Conservation (phyloP, 2,888 invertebrate species). For the Hypena proboscidalis region DNA sequence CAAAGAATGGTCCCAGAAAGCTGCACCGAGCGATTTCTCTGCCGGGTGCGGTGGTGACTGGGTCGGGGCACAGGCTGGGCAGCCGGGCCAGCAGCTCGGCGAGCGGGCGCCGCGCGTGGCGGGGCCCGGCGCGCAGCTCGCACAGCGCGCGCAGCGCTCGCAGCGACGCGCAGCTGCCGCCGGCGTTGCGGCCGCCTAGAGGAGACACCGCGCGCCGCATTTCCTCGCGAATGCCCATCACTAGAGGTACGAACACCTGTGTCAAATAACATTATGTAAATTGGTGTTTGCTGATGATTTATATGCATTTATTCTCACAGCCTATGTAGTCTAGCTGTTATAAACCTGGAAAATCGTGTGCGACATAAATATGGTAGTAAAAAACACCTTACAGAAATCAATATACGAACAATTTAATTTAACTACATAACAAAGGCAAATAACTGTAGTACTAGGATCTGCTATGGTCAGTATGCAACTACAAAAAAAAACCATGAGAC, state of each 20-base stretch:
- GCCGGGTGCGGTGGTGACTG: constrained; percentile 91
- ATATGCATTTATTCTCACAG: too few species aligned
- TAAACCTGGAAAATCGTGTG: too few species aligned
- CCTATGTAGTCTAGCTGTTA: too few species aligned
- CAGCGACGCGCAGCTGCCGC: constrained; percentile 89
- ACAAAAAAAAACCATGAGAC: too few species aligned
- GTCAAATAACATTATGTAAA: too few species aligned
- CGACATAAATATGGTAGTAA: too few species aligned
- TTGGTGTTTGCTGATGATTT: too few species aligned
- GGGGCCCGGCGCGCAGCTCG: constrained; percentile 89
- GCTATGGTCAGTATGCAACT: too few species aligned
- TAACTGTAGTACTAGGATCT: too few species aligned
- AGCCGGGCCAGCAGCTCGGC: constrained; percentile 71
- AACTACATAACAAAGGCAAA: too few species aligned
- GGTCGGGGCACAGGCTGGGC: constrained; percentile 88
- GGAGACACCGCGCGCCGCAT: constrained; percentile 90
- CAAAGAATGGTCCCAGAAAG: constrained; percentile 96
- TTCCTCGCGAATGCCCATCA: constrained; percentile 78
- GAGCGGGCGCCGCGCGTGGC: constrained; percentile 90
- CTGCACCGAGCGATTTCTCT: constrained; percentile 94
- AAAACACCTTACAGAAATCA: too few species aligned
- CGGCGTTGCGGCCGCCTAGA: constrained; percentile 88
- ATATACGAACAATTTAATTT: too few species aligned
- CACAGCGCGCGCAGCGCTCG: constrained; percentile 92
- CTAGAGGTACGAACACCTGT: constrained; percentile 76